Conservation (phyloP, 2,113 vertebrate genomes). For the Pipra filicauda region DNA sequence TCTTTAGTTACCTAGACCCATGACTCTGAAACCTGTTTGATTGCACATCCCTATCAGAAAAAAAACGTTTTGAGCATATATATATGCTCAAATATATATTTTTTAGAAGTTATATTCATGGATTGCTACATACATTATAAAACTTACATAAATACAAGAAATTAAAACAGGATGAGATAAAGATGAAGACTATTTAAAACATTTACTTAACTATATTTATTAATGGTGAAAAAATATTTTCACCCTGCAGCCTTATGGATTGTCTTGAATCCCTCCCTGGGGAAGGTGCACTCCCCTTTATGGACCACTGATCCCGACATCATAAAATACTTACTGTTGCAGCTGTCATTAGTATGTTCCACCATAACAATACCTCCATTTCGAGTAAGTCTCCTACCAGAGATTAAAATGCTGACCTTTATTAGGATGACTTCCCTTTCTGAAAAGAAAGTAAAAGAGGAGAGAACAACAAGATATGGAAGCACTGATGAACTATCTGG, state of each 20-base stretch:
- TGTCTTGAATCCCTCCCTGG: background rate
- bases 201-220: background rate
- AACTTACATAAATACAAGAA: background rate
- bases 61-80: background rate
- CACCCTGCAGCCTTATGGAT: background rate
- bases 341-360: background rate
- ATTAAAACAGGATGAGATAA: background rate
- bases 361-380: background rate
- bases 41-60: background rate
- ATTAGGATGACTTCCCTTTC: background rate
- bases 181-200: background rate
- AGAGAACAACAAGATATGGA: background rate
- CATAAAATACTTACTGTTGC: background rate
- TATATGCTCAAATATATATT: background rate
- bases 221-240: background rate
- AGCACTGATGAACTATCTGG: background rate
- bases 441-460: background rate
- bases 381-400: background rate
- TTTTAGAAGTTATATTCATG: background rate
- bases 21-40: background rate
- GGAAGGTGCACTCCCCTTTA: rapidly evolving
- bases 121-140: background rate
- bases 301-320: background rate
- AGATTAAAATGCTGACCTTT: background rate
- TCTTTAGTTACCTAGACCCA: background rate